Percentiles rank a stretch among this genome's conserved stretches.
phyloP scores from a whole-genome alignment of 1,140 invertebrate genomes.

The Papilio xuthus region DNA sequence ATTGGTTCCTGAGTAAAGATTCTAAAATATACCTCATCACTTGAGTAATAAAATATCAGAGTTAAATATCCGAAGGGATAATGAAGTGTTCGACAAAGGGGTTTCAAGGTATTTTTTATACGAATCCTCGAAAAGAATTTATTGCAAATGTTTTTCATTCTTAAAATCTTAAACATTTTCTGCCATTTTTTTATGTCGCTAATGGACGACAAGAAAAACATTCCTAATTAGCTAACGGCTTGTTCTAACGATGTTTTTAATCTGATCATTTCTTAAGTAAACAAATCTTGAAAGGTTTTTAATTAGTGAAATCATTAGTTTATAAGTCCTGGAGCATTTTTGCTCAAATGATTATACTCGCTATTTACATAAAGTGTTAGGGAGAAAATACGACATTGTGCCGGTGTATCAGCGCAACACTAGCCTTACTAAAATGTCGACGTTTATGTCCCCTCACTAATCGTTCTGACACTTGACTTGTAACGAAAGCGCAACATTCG shows the following conservation, averaged over 20 bases:
- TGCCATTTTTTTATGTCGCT: constrained; percentile 51
- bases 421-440: no score
- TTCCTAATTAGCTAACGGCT: constrained; percentile 31
- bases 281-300: neutral
- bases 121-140: constrained; percentile 47
- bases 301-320: neutral
- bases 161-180: constrained; percentile 51
- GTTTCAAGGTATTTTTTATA: constrained; percentile 52
- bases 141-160: constrained; percentile 59
- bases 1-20: constrained; percentile 41
- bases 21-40: constrained; percentile 56
- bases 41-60: constrained; percentile 73
- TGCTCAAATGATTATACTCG: neutral
- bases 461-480: no score
- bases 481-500: no score
- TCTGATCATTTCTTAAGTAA: neutral
- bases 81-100: constrained; percentile 60
- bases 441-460: no score
- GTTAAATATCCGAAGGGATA: constrained; percentile 60
- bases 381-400: no score
- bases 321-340: neutral
- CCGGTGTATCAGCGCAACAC: no score
- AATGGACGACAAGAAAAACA: constrained; percentile 58
- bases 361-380: neutral
- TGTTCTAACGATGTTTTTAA: neutral